A percentile compares a stretch with the other conserved stretches of the same genome.
Conservation (phyloP, 2,888 invertebrate species). For the Cosmia pyralina region DNA sequence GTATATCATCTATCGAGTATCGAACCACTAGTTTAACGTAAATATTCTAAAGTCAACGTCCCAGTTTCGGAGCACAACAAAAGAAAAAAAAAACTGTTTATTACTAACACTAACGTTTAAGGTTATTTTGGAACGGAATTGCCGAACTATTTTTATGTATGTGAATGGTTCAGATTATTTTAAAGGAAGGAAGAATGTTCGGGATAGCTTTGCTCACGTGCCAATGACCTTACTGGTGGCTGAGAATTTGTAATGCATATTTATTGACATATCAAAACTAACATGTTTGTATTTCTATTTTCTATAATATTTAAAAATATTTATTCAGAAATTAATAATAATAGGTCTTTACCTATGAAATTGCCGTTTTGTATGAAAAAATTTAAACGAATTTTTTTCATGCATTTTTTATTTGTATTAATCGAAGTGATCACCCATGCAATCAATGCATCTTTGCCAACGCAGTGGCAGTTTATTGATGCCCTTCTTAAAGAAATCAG, state of each 20-base stretch:
- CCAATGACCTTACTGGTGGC: slow-evolving; percentile 71
- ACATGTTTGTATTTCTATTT: background rate
- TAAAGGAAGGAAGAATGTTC: slow-evolving; percentile 64
- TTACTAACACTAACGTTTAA: slow-evolving; percentile 53
- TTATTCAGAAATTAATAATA: background rate
- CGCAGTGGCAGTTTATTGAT: too few species aligned
- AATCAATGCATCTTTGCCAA: too few species aligned
- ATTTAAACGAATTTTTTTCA: too few species aligned
- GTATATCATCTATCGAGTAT: slow-evolving; percentile 51
- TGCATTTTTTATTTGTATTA: too few species aligned
- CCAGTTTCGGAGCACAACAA: slow-evolving; percentile 56
- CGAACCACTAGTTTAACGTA: slow-evolving; percentile 51
- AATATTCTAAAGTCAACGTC: slow-evolving; percentile 54
- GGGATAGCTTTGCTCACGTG: slow-evolving; percentile 65
- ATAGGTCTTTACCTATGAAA: too few species aligned
- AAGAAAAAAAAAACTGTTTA: slow-evolving; percentile 55
- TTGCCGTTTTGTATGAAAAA: too few species aligned
- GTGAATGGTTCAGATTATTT: slow-evolving; percentile 60
- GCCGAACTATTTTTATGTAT: slow-evolving; percentile 62
- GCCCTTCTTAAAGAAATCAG: too few species aligned
- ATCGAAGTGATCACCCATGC: too few species aligned
- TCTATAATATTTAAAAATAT: background rate
- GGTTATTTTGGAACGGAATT: slow-evolving; percentile 54
- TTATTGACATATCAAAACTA: slow-evolving; percentile 16
- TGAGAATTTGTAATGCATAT: slow-evolving; percentile 37